Evolutionary conservation across 2,888 invertebrate genomes (phyloP).

Genomic region (Andricus curvator): DNA sequence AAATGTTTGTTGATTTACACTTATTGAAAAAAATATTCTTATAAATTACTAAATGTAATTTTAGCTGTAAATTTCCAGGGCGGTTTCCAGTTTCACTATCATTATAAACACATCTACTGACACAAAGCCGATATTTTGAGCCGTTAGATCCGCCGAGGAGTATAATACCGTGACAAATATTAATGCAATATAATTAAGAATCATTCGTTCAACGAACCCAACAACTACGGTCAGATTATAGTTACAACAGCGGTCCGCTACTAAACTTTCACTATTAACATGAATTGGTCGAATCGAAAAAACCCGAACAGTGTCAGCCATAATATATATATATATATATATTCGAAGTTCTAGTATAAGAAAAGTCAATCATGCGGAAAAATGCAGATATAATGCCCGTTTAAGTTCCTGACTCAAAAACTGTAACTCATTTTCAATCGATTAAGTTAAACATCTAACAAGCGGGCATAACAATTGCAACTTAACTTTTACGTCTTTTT

Average conservation of each 20-base stretch:
- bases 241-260: constrained; percentile 33
- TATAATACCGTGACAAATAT: constrained; percentile 20
- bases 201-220: constrained; percentile 36
- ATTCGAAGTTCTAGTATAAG: no score
- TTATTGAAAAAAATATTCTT: neutral
- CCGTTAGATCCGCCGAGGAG: neutral
- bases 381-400: constrained; percentile 21
- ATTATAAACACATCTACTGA: constrained; percentile 1
- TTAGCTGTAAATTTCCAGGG: neutral
- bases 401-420: neutral
- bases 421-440: constrained; percentile 15
- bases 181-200: constrained; percentile 8
- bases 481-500: neutral
- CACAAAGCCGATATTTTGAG: constrained; percentile 4
- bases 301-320: constrained; percentile 18
- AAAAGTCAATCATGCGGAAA: constrained; percentile 24
- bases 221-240: neutral
- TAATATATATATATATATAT: neutral
- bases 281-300: constrained; percentile 54
- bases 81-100: neutral
- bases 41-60: neutral
- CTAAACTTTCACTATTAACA: constrained; percentile 58
- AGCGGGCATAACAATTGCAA: neutral
- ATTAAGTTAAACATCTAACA: neutral
- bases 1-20: no score